Conservation (phyloP, 2,888 invertebrate genomes). For the Podotricha telesiphe region DNA sequence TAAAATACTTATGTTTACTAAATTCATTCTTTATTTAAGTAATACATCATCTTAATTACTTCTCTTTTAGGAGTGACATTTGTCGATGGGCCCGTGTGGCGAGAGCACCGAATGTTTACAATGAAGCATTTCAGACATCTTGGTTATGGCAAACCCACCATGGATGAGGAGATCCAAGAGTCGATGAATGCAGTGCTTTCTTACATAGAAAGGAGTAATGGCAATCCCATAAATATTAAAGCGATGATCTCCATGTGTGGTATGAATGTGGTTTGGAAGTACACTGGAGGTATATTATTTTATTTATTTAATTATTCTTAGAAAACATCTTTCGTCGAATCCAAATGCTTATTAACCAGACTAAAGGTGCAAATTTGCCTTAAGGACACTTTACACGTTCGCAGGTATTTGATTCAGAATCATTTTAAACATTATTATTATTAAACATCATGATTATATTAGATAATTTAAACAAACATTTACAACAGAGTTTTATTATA, state of each 20-base stretch:
- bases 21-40: background rate
- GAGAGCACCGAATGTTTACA: slow-evolving; percentile 86
- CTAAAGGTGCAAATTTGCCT: background rate
- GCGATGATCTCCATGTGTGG: slow-evolving; percentile 84
- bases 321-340: background rate
- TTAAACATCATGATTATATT: background rate
- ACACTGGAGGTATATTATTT: slow-evolving; percentile 83
- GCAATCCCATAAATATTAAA: slow-evolving; percentile 75
- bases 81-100: slow-evolving; percentile 87
- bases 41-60: background rate
- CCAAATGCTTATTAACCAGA: background rate
- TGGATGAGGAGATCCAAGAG: slow-evolving; percentile 84
- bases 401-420: background rate
- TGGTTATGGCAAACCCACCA: slow-evolving; percentile 85
- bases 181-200: slow-evolving; percentile 83
- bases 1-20: background rate
- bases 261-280: slow-evolving; percentile 87
- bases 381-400: too few species aligned
- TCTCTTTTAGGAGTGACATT: slow-evolving; percentile 85
- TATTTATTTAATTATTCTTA: background rate
- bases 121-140: slow-evolving; percentile 85
- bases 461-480: background rate
- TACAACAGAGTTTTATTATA: too few species aligned
- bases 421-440: background rate
- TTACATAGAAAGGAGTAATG: slow-evolving; percentile 59